Evolutionary conservation across 92 coral and sea anemone species (phyloP).

Genomic region (Umimayanthus chanpuru): DNA sequence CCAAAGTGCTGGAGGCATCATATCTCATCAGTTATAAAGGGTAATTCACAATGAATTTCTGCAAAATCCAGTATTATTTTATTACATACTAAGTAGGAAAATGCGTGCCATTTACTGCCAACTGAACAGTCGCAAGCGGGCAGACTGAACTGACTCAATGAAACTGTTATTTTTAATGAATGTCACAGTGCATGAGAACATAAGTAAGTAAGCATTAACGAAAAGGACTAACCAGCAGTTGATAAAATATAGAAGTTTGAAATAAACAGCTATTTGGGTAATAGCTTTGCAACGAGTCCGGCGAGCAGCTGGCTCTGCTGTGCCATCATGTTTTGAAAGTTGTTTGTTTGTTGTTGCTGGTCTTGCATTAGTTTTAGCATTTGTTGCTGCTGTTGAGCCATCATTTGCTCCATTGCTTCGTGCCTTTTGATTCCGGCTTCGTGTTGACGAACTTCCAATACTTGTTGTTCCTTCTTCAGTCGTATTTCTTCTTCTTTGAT

Average conservation of each 20-base stretch:
- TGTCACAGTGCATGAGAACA: not conserved
- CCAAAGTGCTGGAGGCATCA: too few relatives aligned
- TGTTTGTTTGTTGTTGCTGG: conserved; percentile 20
- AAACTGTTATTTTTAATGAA: not conserved
- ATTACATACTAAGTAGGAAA: conserved; percentile 9
- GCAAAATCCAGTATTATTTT: too few relatives aligned
- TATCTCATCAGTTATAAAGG: too few relatives aligned
- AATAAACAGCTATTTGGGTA: conserved; percentile 14
- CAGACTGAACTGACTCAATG: not conserved
- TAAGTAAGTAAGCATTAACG: not conserved
- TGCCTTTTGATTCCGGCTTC: conserved; percentile 22
- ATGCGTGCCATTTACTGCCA: conserved; percentile 19
- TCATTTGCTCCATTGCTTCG: conserved; percentile 9
- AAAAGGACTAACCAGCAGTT: not conserved
- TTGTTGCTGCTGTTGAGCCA: conserved; percentile 8
- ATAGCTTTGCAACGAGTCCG: conserved; percentile 14
- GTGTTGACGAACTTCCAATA: not conserved
- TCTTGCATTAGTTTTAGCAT: conserved; percentile 18
- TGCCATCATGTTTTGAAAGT: conserved; percentile 20
- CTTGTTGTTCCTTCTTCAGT: conserved; percentile 6
- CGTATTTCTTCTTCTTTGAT: not conserved
- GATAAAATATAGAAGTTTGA: not conserved
- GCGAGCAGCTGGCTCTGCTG: conserved; percentile 30
- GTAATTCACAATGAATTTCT: too few relatives aligned
- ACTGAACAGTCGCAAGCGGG: conserved; percentile 10